Base-by-base conservation (phyloP, 2,888 invertebrate genomes). In the Harmothoe impar region DNA sequence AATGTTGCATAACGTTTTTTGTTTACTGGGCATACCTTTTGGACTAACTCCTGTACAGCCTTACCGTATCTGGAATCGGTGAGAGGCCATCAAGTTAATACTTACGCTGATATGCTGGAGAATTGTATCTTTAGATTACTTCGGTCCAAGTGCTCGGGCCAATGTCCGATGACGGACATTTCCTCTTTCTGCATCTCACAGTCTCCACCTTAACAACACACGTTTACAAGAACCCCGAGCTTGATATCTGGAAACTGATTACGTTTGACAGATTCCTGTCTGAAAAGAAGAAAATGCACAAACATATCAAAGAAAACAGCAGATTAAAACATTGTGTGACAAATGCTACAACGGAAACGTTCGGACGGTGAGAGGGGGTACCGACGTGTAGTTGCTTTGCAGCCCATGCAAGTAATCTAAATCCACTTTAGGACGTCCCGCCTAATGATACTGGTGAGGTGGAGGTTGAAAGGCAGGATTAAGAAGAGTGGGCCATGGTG, bases 401-500 rank as follows among this genome's bases (percentile, higher is more conserved):
- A 29, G 72, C 29, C 25, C 29, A 25, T 72, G 29, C 5, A 72
- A 72, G 72, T 29, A 29, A 29, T 72, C 25, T 72, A 72, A 72
- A 72, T 72, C 72, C 1, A 72, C 72, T 72, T 25, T 72, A 72
- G 72, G 25, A 15, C 15, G 72, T 72, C 25, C 72, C 17, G 15
- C 1, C 29, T 72, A 72, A 72, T 72, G 31, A 29, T 29, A 62
- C 7, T n/a, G 62, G 20, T n/a, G 62, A 62, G 20, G 15, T n/a
- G n/a, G 3, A 12, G 62, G 62, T 62, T 62, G 62, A 62, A 62
- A 62, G 62, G 62, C 62, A 62, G n/a, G n/a, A 62, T 62, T 62
- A n/a, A 62, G 62, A 62, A 62, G 20, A 62, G 62, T 62, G 62
- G 7, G 62, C 62, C 23, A 20, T 15, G 15, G 23, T n/a, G 20